Conservation (phyloP, 2,113 vertebrate genomes). For the Macrotus californicus region DNA sequence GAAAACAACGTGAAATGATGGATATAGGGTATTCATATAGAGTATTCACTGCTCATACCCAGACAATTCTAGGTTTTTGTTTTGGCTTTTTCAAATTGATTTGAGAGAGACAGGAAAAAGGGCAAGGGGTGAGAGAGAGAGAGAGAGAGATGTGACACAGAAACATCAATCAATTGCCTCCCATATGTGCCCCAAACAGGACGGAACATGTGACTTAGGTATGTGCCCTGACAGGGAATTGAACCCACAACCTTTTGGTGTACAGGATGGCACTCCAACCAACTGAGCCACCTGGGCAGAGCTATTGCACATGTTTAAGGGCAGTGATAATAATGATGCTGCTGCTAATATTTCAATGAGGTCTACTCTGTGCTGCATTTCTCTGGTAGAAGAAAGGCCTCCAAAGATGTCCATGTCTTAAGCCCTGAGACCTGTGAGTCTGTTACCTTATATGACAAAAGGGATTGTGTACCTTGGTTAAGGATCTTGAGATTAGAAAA, state of each 20-base stretch:
- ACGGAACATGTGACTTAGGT: no score
- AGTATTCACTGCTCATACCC: not conserved
- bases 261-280: no score
- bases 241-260: no score
- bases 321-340: not conserved
- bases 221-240: no score
- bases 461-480: not conserved
- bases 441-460: not conserved
- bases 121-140: no score
- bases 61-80: no score
- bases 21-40: not conserved
- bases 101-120: no score
- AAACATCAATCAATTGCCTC: no score
- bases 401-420: not conserved
- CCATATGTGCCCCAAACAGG: no score
- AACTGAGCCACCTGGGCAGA: no score
- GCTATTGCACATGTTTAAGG: not conserved
- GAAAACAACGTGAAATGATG: not conserved
- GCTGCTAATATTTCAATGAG: not conserved
- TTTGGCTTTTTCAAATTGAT: no score
- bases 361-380: not conserved
- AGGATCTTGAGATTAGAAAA: not conserved
- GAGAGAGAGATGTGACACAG: no score
- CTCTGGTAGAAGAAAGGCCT: not conserved
- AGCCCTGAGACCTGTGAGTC: not conserved